Evolutionary conservation across 1,140 invertebrate genomes (phyloP), one percentile per base, ranked within the genome.

Genomic region (Lucilia sericata): DNA sequence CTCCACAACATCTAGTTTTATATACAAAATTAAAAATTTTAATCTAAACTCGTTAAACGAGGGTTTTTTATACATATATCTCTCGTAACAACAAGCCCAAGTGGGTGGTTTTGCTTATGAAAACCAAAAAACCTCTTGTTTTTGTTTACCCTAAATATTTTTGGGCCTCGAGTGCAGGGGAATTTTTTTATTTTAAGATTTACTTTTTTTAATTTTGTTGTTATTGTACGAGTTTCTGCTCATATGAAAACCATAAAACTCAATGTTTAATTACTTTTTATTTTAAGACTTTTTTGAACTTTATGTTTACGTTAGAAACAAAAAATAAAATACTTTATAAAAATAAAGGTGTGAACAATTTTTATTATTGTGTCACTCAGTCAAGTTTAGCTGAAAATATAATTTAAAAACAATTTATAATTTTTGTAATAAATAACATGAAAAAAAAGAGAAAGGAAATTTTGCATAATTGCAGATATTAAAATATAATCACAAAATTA

Each of bases 361-460:
- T 42, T 70, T 70, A 70, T 70, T 70, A 70, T 12, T 70, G 65
- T 70, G 65, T 70, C 65, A 70, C 65, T 70, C 65, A 25, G 65
- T 70, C 65, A 70, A 70, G 65, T 70, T 70, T 70, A 55, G 42
- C 10, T 3, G 10, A 42, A 7, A 10, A 42, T n/a, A 42, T 30
- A 30, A 30, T 30, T 30, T 30, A 30, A 30, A 30, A 3, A 30
- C 25, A 30, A 30, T 30, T 30, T 30, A 30, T 30, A 30, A 30
- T 30, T 30, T 30, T 30, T 30, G 25, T 30, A 30, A 30, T 30
- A 42, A 42, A 42, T 42, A 42, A 42, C 5, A 4, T 36, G 36
- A 42, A 42, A 30, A 30, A 30, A 30, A 30, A 30, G 25, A 30
- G 42, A 42, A 42, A 42, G 42, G 42, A 42, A 42, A 42, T 42